phyloP scores from a whole-genome alignment of 2,113 vertebrate genomes.

The Ailuropoda melanoleuca region DNA sequence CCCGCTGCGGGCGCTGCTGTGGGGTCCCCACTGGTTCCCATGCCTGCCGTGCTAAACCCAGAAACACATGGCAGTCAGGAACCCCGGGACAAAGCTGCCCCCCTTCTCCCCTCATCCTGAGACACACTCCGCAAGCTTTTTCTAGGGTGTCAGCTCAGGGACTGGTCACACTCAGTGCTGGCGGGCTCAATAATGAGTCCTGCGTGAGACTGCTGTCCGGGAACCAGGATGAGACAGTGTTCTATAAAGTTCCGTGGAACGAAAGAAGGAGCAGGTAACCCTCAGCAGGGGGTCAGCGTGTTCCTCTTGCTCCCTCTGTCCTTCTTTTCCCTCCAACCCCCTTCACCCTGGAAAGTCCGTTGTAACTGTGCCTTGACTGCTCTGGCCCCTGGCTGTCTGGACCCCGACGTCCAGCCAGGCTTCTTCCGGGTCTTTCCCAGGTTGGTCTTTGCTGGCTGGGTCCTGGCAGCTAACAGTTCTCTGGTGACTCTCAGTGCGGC shows the following conservation, averaged over 20 bases:
- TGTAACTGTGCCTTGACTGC: not conserved
- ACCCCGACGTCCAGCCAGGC: not conserved
- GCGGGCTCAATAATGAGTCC: not conserved
- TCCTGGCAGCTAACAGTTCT: not conserved
- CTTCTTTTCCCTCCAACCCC: not conserved
- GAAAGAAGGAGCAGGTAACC: not conserved
- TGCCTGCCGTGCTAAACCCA: not conserved
- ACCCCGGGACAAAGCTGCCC: not conserved
- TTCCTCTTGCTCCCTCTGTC: not conserved
- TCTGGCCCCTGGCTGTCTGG: not conserved
- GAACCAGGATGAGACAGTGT: not conserved
- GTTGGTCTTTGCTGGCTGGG: not conserved
- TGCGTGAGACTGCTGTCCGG: not conserved
- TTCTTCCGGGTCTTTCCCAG: not conserved
- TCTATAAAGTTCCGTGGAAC: not conserved
- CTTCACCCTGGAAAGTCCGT: not conserved
- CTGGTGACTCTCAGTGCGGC: not conserved
- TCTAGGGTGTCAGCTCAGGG: not conserved
- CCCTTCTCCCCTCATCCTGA: not conserved
- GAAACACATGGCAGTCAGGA: not conserved
- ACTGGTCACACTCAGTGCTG: not conserved
- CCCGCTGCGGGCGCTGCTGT: not conserved
- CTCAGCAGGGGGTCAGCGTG: accelerated
- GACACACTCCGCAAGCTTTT: not conserved
- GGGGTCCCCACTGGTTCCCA: not conserved